Percentiles rank a stretch among this genome's conserved stretches.
Evolutionary conservation across 35 echinoderm and acorn worm genomes (phyloP).

Genomic region (Amphiura filiformis): DNA sequence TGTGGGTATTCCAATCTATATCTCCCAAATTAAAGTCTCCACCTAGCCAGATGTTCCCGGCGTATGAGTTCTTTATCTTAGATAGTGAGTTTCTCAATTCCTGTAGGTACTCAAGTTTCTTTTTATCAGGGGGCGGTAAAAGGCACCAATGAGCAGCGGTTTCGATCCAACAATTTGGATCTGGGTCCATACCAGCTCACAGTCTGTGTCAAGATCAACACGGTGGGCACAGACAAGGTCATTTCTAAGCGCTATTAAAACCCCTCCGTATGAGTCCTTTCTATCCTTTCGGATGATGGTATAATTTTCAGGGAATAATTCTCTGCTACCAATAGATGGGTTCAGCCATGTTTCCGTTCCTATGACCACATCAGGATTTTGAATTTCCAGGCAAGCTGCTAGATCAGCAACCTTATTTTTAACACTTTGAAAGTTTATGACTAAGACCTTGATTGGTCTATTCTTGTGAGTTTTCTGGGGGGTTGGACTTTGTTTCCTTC

Average conservation of each 20-base stretch:
- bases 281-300: background rate
- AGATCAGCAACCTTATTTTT: slow-evolving; percentile 2
- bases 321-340: background rate
- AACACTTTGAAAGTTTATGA: slow-evolving; percentile 6
- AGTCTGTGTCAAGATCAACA: background rate
- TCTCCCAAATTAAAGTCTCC: slow-evolving; percentile 21
- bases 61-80: background rate
- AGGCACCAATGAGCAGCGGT: slow-evolving; percentile 28
- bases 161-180: background rate
- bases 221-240: background rate
- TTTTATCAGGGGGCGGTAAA: slow-evolving; percentile 6
- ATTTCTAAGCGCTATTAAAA: background rate
- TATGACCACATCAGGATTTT: slow-evolving; percentile 7
- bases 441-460: background rate
- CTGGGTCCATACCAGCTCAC: background rate
- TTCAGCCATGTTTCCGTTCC: slow-evolving; percentile 25
- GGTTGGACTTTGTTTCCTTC: background rate
- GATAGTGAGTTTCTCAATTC: background rate
- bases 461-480: background rate
- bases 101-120: background rate
- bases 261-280: background rate
- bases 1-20: background rate
- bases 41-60: background rate
- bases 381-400: background rate
- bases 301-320: slow-evolving; percentile 11